Base-by-base conservation (phyloP, 2,888 invertebrate genomes). In the Colletes collaris region DNA sequence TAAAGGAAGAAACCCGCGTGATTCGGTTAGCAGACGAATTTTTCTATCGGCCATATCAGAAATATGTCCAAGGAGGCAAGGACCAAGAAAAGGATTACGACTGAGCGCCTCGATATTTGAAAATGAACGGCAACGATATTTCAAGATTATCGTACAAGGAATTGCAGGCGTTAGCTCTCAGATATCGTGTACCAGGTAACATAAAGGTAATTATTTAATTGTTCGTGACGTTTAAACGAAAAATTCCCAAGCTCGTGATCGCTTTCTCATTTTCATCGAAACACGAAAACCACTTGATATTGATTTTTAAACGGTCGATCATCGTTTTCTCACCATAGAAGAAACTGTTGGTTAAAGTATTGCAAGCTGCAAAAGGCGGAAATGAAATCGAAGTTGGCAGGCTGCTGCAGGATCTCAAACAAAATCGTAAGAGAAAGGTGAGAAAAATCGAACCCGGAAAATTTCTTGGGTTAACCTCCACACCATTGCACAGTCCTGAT, bases 121-220 rank as follows among this genome's bases (percentile, higher is more conserved):
- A 83, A 74, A 91, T 91, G 90, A 88, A 85, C 79, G 85, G 81
- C 72, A 83, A 82, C 71, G 90, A 91, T 82, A 87, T 92, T 58
- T 82, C 88, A 46, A 81, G 84, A 64, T 85, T 92, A 58, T 90
- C 92, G 67, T 92, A 92, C 85, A 91, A 91, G 78, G 91, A 92
- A 80, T 85, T 92, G 56, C 92, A 92, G 76, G 90, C 91, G 2
- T 75, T 92, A 55, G 92, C 92, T 64, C 79, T 89, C 35, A 83
- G 85, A 71, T 89, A 92, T 56, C 89, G 87, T n/a, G 88, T 92
- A 11, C 92, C 92, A 58, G 91, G 91, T 56, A 92, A 92, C 83
- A 92, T 92, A 55, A 92, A 92, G 92, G 92, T 92, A 89, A 83
- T 37, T 60, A 8, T 64, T 49, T 37, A 4, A n/a, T 56, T 8